These are phyloP conservation scores for Psammodynastes pulverulentus DNA, from an alignment of 2,113 vertebrate genomes.

Conservation along the genomic window DNA sequence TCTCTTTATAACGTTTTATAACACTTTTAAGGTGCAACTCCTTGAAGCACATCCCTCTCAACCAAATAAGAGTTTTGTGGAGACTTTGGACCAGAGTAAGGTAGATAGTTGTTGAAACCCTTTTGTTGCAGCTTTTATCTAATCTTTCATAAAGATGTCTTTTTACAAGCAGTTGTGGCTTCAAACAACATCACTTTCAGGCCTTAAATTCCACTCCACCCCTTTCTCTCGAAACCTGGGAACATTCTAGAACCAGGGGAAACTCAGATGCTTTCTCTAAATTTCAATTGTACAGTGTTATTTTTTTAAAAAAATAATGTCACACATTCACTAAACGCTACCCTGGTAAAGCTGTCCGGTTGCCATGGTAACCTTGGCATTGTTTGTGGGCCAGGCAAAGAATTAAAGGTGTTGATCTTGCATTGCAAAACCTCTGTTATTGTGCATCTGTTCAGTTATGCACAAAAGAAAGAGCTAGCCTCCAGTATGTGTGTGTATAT, in stretches of 20 bases:
- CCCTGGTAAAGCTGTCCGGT: slow-evolving; percentile 2
- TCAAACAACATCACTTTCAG: not conserved
- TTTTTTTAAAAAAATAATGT: not conserved
- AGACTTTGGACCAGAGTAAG: not conserved
- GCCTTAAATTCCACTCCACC: not conserved
- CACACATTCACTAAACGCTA: not conserved
- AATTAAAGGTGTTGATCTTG: slow-evolving; percentile 5
- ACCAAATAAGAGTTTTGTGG: not conserved
- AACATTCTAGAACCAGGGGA: not conserved
- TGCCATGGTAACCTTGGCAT: slow-evolving; percentile 20
- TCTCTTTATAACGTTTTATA: not conserved
- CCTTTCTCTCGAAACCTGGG: not conserved
- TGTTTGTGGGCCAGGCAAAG: slow-evolving; percentile 5
- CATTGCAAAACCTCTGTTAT: slow-evolving; percentile 4
- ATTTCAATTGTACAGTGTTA: not conserved
- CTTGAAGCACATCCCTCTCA: not conserved
- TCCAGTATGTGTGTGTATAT: not conserved
- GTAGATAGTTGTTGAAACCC: not conserved
- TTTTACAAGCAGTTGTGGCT: not conserved
- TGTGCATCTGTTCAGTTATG: slow-evolving; percentile 1
- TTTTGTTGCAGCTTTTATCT: not conserved
- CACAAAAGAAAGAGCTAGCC: not conserved
- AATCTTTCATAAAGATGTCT: not conserved
- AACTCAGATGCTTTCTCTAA: not conserved
- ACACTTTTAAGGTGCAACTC: not conserved